Percentiles rank a stretch among this genome's conserved stretches.
Conservation (phyloP, 2,888 invertebrate species). For the Thecophora atra region DNA sequence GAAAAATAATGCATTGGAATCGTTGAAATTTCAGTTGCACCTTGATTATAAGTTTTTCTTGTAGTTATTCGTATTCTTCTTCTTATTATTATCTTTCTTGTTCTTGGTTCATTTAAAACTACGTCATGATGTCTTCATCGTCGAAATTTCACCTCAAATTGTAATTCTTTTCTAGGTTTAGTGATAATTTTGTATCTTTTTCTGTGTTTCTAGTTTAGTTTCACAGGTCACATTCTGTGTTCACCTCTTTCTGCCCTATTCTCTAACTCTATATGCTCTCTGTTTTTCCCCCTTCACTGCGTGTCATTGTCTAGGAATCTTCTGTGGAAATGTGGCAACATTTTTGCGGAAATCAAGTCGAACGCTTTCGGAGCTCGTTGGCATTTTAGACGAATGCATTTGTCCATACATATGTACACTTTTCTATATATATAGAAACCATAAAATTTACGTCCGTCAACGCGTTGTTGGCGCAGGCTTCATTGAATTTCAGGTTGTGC, state of each 20-base stretch:
- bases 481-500: constrained; percentile 60
- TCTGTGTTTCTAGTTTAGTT: neutral
- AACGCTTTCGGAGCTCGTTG: neutral
- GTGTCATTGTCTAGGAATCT: neutral
- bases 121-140: constrained; percentile 29
- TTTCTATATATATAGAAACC: constrained; percentile 53
- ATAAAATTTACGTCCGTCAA: constrained; percentile 61
- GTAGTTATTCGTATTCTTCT: neutral
- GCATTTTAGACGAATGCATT: neutral
- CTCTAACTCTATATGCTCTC: neutral
- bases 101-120: constrained; percentile 18
- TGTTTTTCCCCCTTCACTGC: neutral
- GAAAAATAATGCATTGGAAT: constrained; percentile 12
- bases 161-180: neutral
- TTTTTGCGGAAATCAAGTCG: neutral
- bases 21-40: neutral
- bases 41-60: neutral
- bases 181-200: neutral
- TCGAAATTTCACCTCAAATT: constrained; percentile 19
- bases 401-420: neutral
- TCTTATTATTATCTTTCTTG: neutral
- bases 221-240: neutral
- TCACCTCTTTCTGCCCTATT: neutral
- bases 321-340: neutral
- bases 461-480: constrained; percentile 54